Conservation (phyloP, 2,888 invertebrate genomes). For the Saturnia japonica region DNA sequence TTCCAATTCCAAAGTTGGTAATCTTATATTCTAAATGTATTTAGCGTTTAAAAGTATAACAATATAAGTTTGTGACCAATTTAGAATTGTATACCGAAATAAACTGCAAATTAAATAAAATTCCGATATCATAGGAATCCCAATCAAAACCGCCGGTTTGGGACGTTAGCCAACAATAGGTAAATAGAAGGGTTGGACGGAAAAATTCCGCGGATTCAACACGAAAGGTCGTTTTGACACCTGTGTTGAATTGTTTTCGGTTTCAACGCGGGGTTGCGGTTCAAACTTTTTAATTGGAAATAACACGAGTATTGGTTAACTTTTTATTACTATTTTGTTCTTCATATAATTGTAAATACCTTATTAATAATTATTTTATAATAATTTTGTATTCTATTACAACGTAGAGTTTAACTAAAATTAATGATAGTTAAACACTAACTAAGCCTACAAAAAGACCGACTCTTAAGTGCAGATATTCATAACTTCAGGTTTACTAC, state of each 20-base stretch:
- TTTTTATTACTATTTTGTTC: not conserved
- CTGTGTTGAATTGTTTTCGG: slow-evolving; percentile 8
- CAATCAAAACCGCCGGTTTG: slow-evolving; percentile 1
- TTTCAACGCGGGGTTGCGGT: slow-evolving; percentile 4
- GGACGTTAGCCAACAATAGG: not conserved
- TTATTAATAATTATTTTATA: too few relatives aligned
- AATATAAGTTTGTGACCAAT: not conserved
- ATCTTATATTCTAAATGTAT: too few relatives aligned
- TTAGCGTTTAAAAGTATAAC: not conserved
- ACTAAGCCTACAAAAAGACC: too few relatives aligned
- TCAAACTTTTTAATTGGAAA: slow-evolving; percentile 20
- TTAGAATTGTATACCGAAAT: not conserved
- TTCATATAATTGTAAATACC: not conserved
- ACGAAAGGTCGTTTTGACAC: slow-evolving; percentile 12
- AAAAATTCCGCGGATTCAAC: slow-evolving; percentile 8
- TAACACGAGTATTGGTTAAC: not conserved
- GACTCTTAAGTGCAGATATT: too few relatives aligned
- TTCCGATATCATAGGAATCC: not conserved
- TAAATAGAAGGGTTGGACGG: slow-evolving; percentile 4
- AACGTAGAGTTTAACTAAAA: too few relatives aligned
- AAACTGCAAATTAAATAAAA: not conserved
- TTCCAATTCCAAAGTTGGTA: too few relatives aligned
- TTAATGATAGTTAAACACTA: too few relatives aligned
- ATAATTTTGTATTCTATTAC: too few relatives aligned
- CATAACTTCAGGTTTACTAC: too few relatives aligned